phyloP scores from a whole-genome alignment of 2,113 vertebrate genomes.

The Caranx ignobilis region DNA sequence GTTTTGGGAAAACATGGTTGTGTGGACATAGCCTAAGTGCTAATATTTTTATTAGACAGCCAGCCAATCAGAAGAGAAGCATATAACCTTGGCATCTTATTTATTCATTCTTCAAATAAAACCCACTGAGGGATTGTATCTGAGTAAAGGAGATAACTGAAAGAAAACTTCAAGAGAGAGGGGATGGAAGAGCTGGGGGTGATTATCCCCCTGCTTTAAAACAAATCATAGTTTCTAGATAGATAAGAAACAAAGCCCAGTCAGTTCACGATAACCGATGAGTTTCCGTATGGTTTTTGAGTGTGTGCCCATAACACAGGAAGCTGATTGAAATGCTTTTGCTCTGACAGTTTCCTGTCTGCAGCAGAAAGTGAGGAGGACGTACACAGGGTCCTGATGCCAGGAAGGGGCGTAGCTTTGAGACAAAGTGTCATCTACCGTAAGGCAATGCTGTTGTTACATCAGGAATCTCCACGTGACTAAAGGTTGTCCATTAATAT shows the following conservation, averaged over 20 bases:
- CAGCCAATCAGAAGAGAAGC: no score
- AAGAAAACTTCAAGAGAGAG: no score
- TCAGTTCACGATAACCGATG: neutral
- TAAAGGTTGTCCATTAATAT: no score
- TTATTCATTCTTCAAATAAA: no score
- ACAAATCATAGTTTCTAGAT: neutral
- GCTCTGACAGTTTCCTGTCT: conserved; percentile 47
- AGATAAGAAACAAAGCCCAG: neutral
- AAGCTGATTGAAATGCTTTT: conserved; percentile 38
- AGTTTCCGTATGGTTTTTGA: conserved; percentile 7
- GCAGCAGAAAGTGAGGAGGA: neutral
- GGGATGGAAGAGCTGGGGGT: no score
- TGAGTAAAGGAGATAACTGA: no score
- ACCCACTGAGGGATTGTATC: no score
- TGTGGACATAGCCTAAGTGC: no score
- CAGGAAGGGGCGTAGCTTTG: conserved; percentile 24
- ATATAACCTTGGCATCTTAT: no score
- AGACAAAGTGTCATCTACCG: neutral
- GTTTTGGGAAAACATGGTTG: no score
- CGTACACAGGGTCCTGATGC: neutral
- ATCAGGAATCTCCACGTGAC: neutral
- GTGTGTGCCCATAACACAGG: conserved; percentile 29
- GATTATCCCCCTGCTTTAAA: no score
- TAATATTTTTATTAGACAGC: no score
- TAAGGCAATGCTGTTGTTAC: neutral